A percentile compares a stretch with the other conserved stretches of the same genome.
phyloP scores from a whole-genome alignment of 2,888 invertebrate genomes.

The Melanostoma scalare region DNA sequence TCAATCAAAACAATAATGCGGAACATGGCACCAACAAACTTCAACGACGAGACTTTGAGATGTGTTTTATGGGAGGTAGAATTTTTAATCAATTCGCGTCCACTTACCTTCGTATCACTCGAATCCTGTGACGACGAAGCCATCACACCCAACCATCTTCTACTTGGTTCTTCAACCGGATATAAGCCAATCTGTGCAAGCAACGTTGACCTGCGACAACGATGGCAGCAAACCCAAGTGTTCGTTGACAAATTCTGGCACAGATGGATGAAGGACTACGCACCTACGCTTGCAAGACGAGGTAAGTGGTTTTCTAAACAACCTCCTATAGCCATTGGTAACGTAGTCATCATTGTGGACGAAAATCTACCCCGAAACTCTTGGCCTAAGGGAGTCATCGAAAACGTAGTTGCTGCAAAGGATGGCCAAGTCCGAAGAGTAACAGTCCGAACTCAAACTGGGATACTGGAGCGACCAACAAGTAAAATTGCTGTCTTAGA shows the following conservation, averaged over 20 bases:
- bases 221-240: conserved; percentile 72
- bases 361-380: neutral
- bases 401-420: neutral
- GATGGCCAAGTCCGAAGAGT: conserved; percentile 17
- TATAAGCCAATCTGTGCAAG: conserved; percentile 50
- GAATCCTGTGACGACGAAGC: conserved; percentile 74
- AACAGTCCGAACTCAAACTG: conserved; percentile 1
- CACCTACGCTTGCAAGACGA: conserved; percentile 59
- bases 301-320: conserved; percentile 59
- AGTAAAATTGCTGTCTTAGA: conserved; percentile 4
- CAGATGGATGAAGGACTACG: conserved; percentile 53
- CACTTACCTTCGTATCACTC: conserved; percentile 58
- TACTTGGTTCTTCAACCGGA: conserved; percentile 71
- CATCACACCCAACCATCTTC: conserved; percentile 77
- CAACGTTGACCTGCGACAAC: conserved; percentile 39
- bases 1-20: no score
- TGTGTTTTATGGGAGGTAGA: conserved; percentile 54
- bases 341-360: conserved; percentile 14
- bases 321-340: conserved; percentile 38
- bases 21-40: neutral
- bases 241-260: conserved; percentile 63
- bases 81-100: conserved; percentile 55
- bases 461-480: neutral
- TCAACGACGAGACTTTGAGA: conserved; percentile 42
- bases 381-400: neutral